A percentile compares a stretch with the other conserved stretches of the same genome.
Conservation (phyloP, 2,113 vertebrate species). For the Nyctereutes procyonoides region DNA sequence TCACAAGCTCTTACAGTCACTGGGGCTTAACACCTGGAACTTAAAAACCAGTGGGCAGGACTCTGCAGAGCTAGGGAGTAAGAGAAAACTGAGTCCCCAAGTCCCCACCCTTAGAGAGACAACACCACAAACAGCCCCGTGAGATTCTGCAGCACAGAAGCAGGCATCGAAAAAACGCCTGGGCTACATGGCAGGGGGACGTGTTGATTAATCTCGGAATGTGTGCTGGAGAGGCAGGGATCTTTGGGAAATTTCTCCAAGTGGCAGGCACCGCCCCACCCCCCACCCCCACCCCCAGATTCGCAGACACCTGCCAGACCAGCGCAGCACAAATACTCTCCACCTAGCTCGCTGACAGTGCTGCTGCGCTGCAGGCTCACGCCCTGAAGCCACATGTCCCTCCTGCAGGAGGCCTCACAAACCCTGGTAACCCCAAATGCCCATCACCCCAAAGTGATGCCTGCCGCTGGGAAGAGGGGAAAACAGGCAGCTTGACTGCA, state of each 20-base stretch:
- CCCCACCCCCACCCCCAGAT: too few species aligned
- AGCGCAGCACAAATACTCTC: neutral
- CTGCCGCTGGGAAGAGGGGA: neutral
- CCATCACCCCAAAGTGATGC: neutral
- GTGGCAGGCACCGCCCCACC: neutral
- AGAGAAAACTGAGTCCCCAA: accelerated
- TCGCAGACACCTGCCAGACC: neutral
- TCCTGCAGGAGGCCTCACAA: neutral
- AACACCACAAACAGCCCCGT: accelerated
- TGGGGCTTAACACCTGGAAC: neutral
- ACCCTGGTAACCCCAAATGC: accelerated
- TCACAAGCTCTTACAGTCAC: neutral
- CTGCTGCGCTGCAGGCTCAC: neutral
- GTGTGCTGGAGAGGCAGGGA: neutral
- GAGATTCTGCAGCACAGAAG: neutral
- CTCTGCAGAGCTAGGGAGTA: neutral
- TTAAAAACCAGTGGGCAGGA: accelerated
- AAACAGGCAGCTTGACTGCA: neutral
- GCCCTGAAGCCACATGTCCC: neutral
- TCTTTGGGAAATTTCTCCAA: neutral
- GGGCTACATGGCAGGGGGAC: accelerated
- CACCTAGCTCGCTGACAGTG: neutral
- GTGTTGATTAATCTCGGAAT: neutral
- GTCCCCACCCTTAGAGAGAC: neutral
- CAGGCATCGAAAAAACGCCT: too few species aligned